Evolutionary conservation across 2,113 vertebrate species (phyloP).

Genomic region (Xenus cinereus): DNA sequence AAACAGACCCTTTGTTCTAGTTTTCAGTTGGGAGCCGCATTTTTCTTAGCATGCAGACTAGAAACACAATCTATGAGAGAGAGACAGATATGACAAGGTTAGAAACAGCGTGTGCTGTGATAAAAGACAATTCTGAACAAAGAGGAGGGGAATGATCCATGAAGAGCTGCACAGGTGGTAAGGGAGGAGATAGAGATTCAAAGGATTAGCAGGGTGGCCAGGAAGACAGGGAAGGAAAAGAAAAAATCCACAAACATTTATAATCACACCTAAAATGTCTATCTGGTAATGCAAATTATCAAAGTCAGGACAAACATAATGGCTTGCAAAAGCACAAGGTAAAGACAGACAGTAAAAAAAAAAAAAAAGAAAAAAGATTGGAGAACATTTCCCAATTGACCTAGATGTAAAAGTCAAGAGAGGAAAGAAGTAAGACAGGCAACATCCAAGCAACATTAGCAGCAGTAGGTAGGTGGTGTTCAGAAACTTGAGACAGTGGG

Average conservation of each 20-base stretch:
- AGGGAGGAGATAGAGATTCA: background rate
- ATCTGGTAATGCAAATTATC: background rate
- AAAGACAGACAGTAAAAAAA: background rate
- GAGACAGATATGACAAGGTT: background rate
- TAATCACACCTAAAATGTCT: background rate
- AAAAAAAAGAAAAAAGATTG: background rate
- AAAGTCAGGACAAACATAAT: background rate
- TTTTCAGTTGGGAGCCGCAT: background rate
- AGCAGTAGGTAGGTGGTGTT: background rate
- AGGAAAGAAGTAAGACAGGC: background rate
- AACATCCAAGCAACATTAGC: background rate
- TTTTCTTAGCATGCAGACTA: constrained; percentile 16
- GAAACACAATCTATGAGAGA: background rate
- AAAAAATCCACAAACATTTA: background rate
- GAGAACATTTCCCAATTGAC: background rate
- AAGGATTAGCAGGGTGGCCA: background rate
- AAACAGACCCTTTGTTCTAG: background rate
- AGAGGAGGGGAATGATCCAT: background rate
- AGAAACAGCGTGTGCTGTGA: background rate
- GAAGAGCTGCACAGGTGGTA: background rate
- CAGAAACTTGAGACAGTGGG: background rate
- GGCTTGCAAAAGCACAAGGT: background rate
- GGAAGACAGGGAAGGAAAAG: background rate
- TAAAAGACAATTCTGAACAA: background rate
- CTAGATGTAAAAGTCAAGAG: background rate